A percentile compares a stretch with the other conserved stretches of the same genome.
phyloP scores from a whole-genome alignment of 2,797 vertebrate genomes.

The Peromyscus nudipes region DNA sequence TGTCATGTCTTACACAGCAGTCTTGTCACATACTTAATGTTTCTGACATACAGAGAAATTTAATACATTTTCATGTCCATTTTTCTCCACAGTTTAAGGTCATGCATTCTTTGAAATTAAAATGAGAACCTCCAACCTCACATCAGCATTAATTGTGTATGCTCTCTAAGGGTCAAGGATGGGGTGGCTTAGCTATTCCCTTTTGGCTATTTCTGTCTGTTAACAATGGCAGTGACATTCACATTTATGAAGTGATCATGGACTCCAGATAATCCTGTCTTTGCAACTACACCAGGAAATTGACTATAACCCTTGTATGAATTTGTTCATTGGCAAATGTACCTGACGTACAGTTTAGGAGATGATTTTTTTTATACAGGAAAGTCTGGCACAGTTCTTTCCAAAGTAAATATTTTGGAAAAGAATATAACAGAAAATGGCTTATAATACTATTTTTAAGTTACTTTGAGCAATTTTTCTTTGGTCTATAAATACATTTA shows the following conservation, averaged over 20 bases:
- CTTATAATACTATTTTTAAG: background rate
- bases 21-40: background rate
- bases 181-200: background rate
- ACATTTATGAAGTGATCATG: background rate
- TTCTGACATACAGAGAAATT: background rate
- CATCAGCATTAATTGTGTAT: background rate
- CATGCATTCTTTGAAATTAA: constrained; percentile 1
- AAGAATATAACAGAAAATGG: background rate
- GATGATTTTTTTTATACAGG: background rate
- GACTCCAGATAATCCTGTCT: background rate
- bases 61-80: background rate
- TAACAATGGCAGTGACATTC: background rate
- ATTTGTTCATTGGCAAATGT: background rate
- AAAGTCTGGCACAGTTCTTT: background rate
- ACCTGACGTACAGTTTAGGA: background rate
- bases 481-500: background rate
- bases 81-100: background rate
- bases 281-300: background rate
- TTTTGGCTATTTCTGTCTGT: background rate
- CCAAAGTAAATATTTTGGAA: background rate
- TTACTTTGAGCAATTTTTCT: background rate
- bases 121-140: background rate
- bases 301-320: background rate
- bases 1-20: background rate
- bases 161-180: background rate